Base-by-base conservation (phyloP, 1,140 invertebrate species). In the Pteromalus puparum region DNA sequence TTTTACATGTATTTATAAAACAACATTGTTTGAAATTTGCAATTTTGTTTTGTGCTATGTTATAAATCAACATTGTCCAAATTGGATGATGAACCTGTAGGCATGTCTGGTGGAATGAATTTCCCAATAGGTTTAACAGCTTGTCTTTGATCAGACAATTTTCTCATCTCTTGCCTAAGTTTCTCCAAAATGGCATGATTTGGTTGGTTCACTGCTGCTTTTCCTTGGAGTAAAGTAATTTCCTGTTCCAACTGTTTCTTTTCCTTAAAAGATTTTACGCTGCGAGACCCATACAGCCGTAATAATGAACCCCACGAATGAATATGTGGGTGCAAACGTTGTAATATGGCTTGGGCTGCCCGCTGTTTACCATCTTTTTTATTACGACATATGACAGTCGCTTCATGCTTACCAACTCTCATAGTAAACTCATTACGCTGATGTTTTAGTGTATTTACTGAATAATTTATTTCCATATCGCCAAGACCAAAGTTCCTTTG, bases 341-440 rank as follows among this genome's bases (percentile, higher is more conserved):
- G 97, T 46, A 99, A 91, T 87, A 99, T 98, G n/a, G 97, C 96
- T 93, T 99, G 98, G 21, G 98, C 98, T 15, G 98, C 98, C 88
- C 97, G 93, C 90, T 99, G 98, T 92, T 99, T 99, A n/a, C 98
- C 98, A 89, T 98, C 98, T 88, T 98, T 96, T 93, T 99, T 99
- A 93, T 99, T 99, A 89, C 98, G 97, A 91, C 98, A 99, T 12
- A 93, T 94, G 26, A 98, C 97, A n/a, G 95, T 96, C 7, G 97
- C 97, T 21, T 95, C 96, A 89, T 99, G 98, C 90, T 98, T 98
- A 21, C 98, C 98, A 73, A 99, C 98, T 15, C 95, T 96, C 97
- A 99, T 98, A 67, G 96, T 97, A 89, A 98, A 98, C 93, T 99
- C 97, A 92, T 99, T 99, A 86, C 97, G 96, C 90, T 99, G 97